Conservation (phyloP, 2,888 invertebrate genomes). For the Rotaria socialis region DNA sequence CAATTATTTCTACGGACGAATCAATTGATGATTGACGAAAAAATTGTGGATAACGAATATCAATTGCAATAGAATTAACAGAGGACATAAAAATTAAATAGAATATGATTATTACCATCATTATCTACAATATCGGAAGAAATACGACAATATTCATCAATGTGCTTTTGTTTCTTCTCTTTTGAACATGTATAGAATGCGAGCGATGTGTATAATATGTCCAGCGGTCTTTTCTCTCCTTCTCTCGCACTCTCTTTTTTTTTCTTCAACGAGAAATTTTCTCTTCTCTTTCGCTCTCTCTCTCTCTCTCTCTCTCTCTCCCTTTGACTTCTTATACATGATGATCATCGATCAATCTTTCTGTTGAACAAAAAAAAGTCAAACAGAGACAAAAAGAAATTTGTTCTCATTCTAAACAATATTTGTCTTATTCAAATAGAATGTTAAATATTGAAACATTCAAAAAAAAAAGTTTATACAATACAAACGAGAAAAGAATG, state of each 20-base stretch:
- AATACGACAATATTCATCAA: neutral
- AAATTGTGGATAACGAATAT: conserved; percentile 37
- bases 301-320: neutral
- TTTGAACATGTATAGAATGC: neutral
- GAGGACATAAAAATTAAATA: neutral
- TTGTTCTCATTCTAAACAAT: neutral
- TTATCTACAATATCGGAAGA: conserved; percentile 1
- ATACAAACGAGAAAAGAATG: neutral
- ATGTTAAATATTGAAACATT: conserved; percentile 16
- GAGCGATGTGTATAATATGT: neutral
- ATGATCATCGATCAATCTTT: conserved; percentile 13
- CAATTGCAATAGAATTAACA: neutral
- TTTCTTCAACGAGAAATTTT: conserved; percentile 2
- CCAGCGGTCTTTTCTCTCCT: neutral
- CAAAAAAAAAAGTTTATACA: neutral
- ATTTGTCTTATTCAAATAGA: neutral
- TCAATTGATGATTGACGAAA: conserved; percentile 19
- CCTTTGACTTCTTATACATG: too few relatives aligned
- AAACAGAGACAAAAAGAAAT: neutral
- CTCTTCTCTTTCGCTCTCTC: neutral
- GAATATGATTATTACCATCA: neutral
- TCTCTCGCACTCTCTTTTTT: neutral
- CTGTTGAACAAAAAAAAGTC: neutral
- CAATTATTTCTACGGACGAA: conserved; percentile 5
- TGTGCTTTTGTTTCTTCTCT: neutral